Conservation (phyloP, 2,888 invertebrate species). For the Tipula lateralis region DNA sequence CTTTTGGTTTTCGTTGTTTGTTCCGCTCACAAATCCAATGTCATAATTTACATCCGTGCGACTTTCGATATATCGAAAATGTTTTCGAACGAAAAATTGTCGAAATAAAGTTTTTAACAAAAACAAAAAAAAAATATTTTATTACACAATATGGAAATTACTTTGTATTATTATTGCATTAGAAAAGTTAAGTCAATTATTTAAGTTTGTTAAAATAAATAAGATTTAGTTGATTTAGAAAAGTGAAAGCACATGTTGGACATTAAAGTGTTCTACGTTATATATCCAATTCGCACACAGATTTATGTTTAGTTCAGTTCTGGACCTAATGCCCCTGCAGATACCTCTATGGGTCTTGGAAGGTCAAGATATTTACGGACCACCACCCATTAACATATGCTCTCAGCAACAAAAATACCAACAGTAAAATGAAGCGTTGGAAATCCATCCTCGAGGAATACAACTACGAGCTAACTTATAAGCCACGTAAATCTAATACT, state of each 20-base stretch:
- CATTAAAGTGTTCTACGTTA: neutral
- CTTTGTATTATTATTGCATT: neutral
- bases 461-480: too few relatives aligned
- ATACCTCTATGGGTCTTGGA: too few relatives aligned
- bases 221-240: neutral
- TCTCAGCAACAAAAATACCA: too few relatives aligned
- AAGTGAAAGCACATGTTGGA: neutral
- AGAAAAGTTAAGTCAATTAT: neutral
- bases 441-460: too few relatives aligned
- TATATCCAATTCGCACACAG: too few relatives aligned
- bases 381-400: too few relatives aligned
- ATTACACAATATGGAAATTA: neutral
- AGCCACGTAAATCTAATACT: too few relatives aligned
- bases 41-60: neutral
- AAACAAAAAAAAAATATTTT: neutral
- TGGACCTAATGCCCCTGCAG: too few relatives aligned
- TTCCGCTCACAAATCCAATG: neutral
- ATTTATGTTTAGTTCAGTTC: too few relatives aligned
- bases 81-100: neutral
- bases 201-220: neutral
- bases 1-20: neutral
- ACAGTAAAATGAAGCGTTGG: too few relatives aligned
- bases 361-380: too few relatives aligned
- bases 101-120: neutral
- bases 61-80: neutral